Evolutionary conservation across 2,797 vertebrate genomes (phyloP).

Genomic region (Enteromius mattozi): DNA sequence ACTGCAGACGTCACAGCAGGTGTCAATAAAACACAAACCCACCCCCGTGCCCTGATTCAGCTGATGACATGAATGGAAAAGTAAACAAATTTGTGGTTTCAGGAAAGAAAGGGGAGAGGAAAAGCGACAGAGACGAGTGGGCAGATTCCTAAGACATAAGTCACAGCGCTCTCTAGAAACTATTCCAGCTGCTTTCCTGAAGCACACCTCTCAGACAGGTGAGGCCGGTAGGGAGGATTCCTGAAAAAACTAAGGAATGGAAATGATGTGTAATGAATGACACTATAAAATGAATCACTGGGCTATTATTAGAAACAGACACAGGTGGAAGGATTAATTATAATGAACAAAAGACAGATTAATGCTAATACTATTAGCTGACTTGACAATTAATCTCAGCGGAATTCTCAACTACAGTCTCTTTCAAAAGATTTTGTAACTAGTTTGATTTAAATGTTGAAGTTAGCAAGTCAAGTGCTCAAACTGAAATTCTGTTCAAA

Average conservation of each 20-base stretch:
- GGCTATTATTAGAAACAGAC: conserved; percentile 16
- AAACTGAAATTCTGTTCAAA: neutral
- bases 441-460: neutral
- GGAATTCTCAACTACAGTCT: neutral
- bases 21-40: conserved; percentile 32
- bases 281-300: conserved; percentile 22
- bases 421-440: neutral
- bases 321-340: conserved; percentile 16
- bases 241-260: conserved; percentile 37
- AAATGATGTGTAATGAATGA: conserved; percentile 35
- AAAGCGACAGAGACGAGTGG: neutral
- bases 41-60: conserved; percentile 8
- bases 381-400: neutral
- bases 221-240: conserved; percentile 2
- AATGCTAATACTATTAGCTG: conserved; percentile 15
- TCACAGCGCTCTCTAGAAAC: conserved; percentile 28
- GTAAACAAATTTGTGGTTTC: conserved; percentile 58
- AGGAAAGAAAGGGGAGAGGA: conserved; percentile 30
- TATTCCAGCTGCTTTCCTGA: conserved; percentile 16
- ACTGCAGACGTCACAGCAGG: conserved; percentile 39
- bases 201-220: conserved; percentile 29
- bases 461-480: neutral
- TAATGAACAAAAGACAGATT: conserved; percentile 2
- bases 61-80: conserved; percentile 54
- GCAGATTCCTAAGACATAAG: conserved; percentile 7